Evolutionary conservation across 2,888 invertebrate species (phyloP), one percentile per base, ranked within the genome.

Genomic region (Tachystola acroxantha): DNA sequence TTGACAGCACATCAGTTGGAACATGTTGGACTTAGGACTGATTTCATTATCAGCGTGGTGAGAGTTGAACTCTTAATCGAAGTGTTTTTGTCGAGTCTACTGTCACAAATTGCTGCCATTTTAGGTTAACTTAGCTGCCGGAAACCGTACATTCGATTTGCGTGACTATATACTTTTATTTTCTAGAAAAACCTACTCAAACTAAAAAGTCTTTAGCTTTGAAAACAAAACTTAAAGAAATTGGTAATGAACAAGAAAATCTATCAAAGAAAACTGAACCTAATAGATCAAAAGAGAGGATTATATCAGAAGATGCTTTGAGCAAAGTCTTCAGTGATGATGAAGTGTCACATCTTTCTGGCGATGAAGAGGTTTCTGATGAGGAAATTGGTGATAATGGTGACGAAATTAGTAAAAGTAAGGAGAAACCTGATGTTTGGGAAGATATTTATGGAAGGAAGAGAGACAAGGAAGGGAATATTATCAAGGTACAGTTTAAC

Each of bases 361-460:
- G 49, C 48, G 74, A 74, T 64, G 73, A 64, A 48, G 56, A 39
- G 55, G 34, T 4, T 48, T 48, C 48, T 43, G 57, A 49, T 48
- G 63, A 57, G 48, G 70, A 68, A 36, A 44, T 48, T 39, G 46
- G 50, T 56, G 50, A 59, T 40, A 40, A 46, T 29, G 43, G 53
- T 19, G 49, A 44, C 14, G 45, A 51, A 40, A 41, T 33, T 12
- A 43, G 62, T 20, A 66, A 77, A 40, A 42, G 3, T 11, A 50
- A 63, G 45, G 73, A 61, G 42, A 74, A 75, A 42, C 80, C 77
- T 40, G 81, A 84, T 61, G 61, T 75, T 2, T 94, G 93, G 92
- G 96, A 98, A 86, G 98, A 98, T 81, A 98, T 98, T 65, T 98
- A 98, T 77, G 98, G 98, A 0, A 88, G 97, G 40, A 89, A 93